Evolutionary conservation across 2,888 invertebrate species (phyloP).

Genomic region (Athrips mouffetella): DNA sequence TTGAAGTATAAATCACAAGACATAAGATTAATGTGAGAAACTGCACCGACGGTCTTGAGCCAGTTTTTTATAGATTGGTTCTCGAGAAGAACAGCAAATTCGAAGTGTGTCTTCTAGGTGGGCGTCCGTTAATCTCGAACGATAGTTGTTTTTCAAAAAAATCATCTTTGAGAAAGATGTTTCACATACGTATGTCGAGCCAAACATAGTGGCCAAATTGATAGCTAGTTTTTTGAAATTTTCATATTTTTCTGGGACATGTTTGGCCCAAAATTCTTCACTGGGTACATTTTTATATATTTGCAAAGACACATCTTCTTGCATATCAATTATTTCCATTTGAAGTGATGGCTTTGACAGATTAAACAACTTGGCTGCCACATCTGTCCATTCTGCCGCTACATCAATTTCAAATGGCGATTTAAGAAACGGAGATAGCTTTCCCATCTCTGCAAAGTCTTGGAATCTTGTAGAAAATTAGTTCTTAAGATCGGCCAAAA

Average conservation of each 20-base stretch:
- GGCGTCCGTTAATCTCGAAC: slow-evolving; percentile 12
- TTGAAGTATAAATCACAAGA: too few species aligned
- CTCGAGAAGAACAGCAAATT: too few species aligned
- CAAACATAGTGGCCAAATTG: slow-evolving; percentile 19
- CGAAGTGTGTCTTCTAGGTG: too few species aligned
- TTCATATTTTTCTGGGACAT: slow-evolving; percentile 17
- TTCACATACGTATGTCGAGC: slow-evolving; percentile 18
- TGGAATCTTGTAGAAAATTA: slow-evolving; percentile 25
- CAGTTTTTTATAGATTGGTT: too few species aligned
- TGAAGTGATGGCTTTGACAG: slow-evolving; percentile 22
- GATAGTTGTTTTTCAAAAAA: slow-evolving; percentile 18
- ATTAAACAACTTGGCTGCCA: slow-evolving; percentile 33
- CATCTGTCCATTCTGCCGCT: slow-evolving; percentile 29
- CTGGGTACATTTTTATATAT: slow-evolving; percentile 18
- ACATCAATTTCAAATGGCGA: slow-evolving; percentile 31
- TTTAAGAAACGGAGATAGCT: slow-evolving; percentile 24
- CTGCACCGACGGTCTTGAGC: too few species aligned
- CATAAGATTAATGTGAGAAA: too few species aligned
- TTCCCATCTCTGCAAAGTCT: slow-evolving; percentile 30
- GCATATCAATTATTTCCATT: slow-evolving; percentile 18
- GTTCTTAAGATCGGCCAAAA: slow-evolving; percentile 23
- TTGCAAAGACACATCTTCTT: slow-evolving; percentile 20
- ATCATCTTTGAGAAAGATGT: too few species aligned
- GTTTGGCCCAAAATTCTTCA: slow-evolving; percentile 18
- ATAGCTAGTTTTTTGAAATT: slow-evolving; percentile 20